A percentile compares a stretch with the other conserved stretches of the same genome.
Conservation (phyloP, 2,888 invertebrate species). For the Dermolepida albohirtum region DNA sequence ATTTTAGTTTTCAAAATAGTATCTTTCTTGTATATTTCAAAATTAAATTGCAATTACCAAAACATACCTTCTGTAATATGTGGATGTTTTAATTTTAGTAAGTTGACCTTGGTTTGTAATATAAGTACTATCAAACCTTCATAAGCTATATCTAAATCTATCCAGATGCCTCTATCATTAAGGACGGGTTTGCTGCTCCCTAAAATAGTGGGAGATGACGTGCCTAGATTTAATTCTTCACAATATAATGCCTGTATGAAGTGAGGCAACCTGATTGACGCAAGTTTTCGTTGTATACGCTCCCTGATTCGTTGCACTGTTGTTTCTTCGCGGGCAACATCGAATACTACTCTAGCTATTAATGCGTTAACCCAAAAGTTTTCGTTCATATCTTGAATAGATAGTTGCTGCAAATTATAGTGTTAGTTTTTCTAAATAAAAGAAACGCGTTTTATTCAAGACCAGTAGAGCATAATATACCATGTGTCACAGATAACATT, state of each 20-base stretch:
- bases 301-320: conserved; percentile 79
- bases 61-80: conserved; percentile 44
- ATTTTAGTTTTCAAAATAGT: too few relatives aligned
- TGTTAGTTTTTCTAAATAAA: too few relatives aligned
- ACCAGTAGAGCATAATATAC: too few relatives aligned
- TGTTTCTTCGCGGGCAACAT: conserved; percentile 79
- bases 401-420: too few relatives aligned
- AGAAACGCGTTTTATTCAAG: too few relatives aligned
- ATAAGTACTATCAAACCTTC: conserved; percentile 84
- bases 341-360: conserved; percentile 82
- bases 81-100: conserved; percentile 73
- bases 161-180: conserved; percentile 89
- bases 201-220: conserved; percentile 74
- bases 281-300: conserved; percentile 87
- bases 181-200: conserved; percentile 74
- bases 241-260: conserved; percentile 88
- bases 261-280: conserved; percentile 87
- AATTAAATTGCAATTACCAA: neutral
- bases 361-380: conserved; percentile 81
- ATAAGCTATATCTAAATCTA: conserved; percentile 85
- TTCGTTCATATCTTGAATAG: neutral
- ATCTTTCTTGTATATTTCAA: too few relatives aligned
- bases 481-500: too few relatives aligned
- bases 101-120: conserved; percentile 88
- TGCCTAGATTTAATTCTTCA: conserved; percentile 73